Percentiles rank a stretch among this genome's conserved stretches.
phyloP scores from a whole-genome alignment of 2,113 vertebrate species.

The Centropus bengalensis region DNA sequence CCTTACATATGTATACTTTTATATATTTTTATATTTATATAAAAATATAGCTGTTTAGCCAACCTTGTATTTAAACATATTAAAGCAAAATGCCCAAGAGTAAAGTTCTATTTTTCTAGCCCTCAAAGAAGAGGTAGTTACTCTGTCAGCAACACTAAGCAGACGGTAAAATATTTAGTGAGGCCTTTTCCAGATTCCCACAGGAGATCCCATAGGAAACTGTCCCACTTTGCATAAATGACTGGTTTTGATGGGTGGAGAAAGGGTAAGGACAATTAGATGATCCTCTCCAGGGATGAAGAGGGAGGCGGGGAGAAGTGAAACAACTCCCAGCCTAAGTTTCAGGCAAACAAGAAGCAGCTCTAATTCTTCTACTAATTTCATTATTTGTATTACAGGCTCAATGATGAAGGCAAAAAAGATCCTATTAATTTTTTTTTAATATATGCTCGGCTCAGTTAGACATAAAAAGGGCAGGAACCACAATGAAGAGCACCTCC shows the following conservation, averaged over 20 bases:
- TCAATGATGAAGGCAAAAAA: slow-evolving; percentile 17
- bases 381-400: slow-evolving; percentile 43
- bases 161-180: background rate
- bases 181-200: slow-evolving; percentile 25
- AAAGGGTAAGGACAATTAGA: slow-evolving; percentile 32
- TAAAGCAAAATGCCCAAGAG: background rate
- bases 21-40: background rate
- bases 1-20: background rate
- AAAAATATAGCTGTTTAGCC: background rate
- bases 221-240: slow-evolving; percentile 7
- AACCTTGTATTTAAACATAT: background rate
- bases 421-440: slow-evolving; percentile 28
- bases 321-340: background rate
- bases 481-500: background rate
- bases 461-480: slow-evolving; percentile 13
- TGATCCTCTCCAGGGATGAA: background rate
- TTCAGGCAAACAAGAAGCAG: background rate
- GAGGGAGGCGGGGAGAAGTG: background rate
- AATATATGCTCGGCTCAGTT: slow-evolving; percentile 17
- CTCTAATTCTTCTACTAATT: background rate
- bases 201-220: slow-evolving; percentile 53
- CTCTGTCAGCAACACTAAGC: background rate
- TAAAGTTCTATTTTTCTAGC: background rate
- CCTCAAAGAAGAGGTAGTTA: slow-evolving; percentile 39
- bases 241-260: slow-evolving; percentile 12